Evolutionary conservation across 2,888 invertebrate species (phyloP).

Genomic region (Panzeria rudis): DNA sequence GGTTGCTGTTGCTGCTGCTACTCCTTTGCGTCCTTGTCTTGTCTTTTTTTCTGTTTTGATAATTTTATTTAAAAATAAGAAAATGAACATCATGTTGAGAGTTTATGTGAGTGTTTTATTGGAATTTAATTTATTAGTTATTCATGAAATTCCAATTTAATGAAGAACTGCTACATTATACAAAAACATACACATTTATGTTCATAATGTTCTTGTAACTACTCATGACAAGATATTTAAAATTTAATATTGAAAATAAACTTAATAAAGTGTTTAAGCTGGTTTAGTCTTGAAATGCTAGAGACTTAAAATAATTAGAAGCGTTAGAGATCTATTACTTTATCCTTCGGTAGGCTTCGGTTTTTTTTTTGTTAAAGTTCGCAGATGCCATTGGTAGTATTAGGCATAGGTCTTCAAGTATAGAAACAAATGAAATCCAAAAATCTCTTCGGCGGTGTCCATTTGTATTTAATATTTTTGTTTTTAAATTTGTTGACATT

Average conservation of each 20-base stretch:
- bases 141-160: conserved; percentile 73
- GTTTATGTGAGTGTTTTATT: conserved; percentile 69
- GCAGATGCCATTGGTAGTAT: too few species aligned
- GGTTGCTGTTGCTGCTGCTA: conserved; percentile 50
- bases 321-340: background rate
- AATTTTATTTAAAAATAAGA: conserved; percentile 66
- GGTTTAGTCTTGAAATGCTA: background rate
- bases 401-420: too few species aligned
- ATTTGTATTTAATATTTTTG: too few species aligned
- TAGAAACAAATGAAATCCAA: too few species aligned
- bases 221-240: conserved; percentile 6
- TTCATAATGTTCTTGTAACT: conserved; percentile 4
- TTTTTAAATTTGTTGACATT: too few species aligned
- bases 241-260: conserved; percentile 47
- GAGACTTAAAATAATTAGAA: background rate
- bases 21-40: conserved; percentile 70
- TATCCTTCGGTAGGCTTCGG: background rate
- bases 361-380: too few species aligned
- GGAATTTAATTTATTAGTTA: conserved; percentile 74
- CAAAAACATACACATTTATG: conserved; percentile 6
- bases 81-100: conserved; percentile 64
- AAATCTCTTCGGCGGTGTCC: too few species aligned
- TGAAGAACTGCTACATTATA: conserved; percentile 62
- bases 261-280: background rate
- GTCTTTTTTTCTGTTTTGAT: conserved; percentile 46